A percentile compares a stretch with the other conserved stretches of the same genome.
phyloP scores from a whole-genome alignment of 2,888 invertebrate genomes.

The Villa cingulata region DNA sequence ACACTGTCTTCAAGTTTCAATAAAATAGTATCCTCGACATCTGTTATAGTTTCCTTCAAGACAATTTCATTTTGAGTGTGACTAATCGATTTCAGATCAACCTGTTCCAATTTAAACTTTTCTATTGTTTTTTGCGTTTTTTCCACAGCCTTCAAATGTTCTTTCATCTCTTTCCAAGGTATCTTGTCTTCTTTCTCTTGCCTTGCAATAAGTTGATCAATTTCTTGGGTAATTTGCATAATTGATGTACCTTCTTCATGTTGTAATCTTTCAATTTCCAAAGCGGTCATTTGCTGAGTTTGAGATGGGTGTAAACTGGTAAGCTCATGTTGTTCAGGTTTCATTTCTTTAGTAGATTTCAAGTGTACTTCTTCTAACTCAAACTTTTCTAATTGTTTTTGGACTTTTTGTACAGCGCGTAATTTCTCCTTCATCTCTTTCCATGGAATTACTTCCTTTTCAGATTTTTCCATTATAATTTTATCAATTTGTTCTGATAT shows the following conservation, averaged over 20 bases:
- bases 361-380: constrained; percentile 36
- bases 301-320: constrained; percentile 10
- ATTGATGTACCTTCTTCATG: constrained; percentile 33
- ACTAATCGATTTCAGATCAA: constrained; percentile 32
- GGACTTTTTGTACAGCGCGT: constrained; percentile 32
- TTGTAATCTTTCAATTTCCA: constrained; percentile 30
- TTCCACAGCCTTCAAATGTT: constrained; percentile 32
- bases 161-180: constrained; percentile 35
- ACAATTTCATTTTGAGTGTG: neutral
- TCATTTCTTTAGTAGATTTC: constrained; percentile 21
- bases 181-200: constrained; percentile 25
- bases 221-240: constrained; percentile 32
- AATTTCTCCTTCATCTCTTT: constrained; percentile 32
- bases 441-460: constrained; percentile 31
- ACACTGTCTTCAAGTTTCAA: neutral
- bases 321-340: constrained; percentile 25
- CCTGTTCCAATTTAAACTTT: constrained; percentile 36
- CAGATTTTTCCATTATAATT: constrained; percentile 30
- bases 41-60: too few species aligned
- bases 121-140: constrained; percentile 34
- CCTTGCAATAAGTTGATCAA: constrained; percentile 30
- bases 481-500: constrained; percentile 32
- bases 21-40: constrained; percentile 2
- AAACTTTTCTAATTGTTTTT: constrained; percentile 31
- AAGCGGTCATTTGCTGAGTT: constrained; percentile 34